These are phyloP conservation scores for Phenacoccus solenopsis DNA, from an alignment of 1,140 invertebrate species.

Conservation along the genomic window DNA sequence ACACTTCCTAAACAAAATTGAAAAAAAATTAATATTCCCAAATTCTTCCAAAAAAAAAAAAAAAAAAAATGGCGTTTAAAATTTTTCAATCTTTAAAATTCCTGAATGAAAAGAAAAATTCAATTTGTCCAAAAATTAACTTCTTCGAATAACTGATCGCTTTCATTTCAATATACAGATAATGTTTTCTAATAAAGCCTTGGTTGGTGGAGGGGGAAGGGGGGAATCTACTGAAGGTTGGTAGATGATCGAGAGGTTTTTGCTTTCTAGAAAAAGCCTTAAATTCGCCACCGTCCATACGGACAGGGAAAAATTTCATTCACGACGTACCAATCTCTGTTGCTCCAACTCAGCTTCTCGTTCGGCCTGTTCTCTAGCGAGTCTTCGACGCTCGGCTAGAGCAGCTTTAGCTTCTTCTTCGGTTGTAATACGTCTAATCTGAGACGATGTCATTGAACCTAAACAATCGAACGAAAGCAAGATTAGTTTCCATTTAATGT, in stretches of 20 bases:
- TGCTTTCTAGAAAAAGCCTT: background rate
- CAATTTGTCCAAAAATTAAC: no score
- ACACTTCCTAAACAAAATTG: no score
- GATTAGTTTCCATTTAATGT: background rate
- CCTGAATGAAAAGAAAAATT: no score
- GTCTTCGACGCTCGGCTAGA: slow-evolving; percentile 64
- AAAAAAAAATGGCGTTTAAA: no score
- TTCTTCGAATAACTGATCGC: no score
- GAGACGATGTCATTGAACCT: slow-evolving; percentile 49
- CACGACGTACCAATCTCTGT: slow-evolving; percentile 43
- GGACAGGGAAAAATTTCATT: background rate
- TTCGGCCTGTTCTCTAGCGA: slow-evolving; percentile 75
- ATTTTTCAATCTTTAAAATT: no score
- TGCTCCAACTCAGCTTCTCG: slow-evolving; percentile 68
- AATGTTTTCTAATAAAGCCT: background rate
- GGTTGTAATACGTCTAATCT: slow-evolving; percentile 59
- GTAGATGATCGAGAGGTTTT: background rate
- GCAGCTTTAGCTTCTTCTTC: slow-evolving; percentile 83
- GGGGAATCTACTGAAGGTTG: background rate
- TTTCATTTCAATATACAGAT: no score
- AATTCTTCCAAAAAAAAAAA: no score
- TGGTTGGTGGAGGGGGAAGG: background rate
- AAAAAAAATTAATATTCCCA: no score
- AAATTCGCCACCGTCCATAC: background rate
- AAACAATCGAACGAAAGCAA: slow-evolving; percentile 1